Evolutionary conservation across 2,888 invertebrate species (phyloP), one percentile per base, ranked within the genome.

Genomic region (Coelogynopora nodosa): DNA sequence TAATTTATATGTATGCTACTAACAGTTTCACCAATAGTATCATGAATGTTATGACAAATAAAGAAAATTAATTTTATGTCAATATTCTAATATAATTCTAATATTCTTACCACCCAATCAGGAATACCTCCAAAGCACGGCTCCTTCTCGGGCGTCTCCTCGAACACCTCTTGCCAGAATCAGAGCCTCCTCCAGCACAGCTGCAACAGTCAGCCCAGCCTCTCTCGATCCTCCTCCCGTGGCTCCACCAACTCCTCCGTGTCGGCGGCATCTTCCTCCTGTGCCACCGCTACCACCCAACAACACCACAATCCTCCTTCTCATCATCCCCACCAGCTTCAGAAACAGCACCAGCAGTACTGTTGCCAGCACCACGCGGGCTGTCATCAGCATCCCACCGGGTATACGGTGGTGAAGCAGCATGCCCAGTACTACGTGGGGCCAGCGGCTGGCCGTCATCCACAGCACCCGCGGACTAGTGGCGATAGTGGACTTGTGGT

Each of bases 401-500:
- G 49, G 5, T 49, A 49, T 18, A 13, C 89, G 95, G 96, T 89
- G 98, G 26, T 92, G 98, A 98, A 92, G 98, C 98, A 98, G 98
- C 95, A 95, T 89, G 93, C 98, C 92, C 93, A 98, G 89, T 96
- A 98, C 89, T 97, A 97, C 92, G 95, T 95, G 0, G 97, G 97
- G 91, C 93, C 97, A 88, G 96, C 96, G 90, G 94, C 97, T 87
- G 95, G 96, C 82, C 86, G 82, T 30, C n/a, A 30, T 10, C 2
- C 26, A n/a, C 85, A 67, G 28, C 85, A 85, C 10, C 67, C 67
- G 26, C 26, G 85, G 67, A 85, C 28, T 49, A 85, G 85, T 85
- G 85, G 85, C 23, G 85, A 85, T 85, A 85, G 85, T 26, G 85
- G 85, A 23, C 30, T 85, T 67, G 67, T 67, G 31, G 85, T 85